Evolutionary conservation across 1,140 invertebrate genomes (phyloP).

Genomic region (Maniola jurtina): DNA sequence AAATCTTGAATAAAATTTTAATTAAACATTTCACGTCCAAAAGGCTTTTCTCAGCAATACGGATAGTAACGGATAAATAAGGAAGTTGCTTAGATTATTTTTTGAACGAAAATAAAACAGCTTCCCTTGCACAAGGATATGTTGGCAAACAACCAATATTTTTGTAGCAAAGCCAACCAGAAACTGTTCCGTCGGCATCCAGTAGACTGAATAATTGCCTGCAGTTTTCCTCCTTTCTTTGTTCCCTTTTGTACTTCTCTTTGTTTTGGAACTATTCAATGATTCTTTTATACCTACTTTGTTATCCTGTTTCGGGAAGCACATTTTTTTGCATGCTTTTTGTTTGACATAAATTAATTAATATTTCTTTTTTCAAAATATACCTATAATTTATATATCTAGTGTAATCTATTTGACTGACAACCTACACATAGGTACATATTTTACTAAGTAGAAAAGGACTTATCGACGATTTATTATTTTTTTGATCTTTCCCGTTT

Average conservation of each 20-base stretch:
- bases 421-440: too few relatives aligned
- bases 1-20: too few relatives aligned
- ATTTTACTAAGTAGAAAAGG: too few relatives aligned
- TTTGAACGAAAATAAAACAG: constrained; percentile 3
- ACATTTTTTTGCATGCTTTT: neutral
- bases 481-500: too few relatives aligned
- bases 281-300: constrained; percentile 15
- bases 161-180: constrained; percentile 30
- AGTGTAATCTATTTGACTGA: too few relatives aligned
- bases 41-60: too few relatives aligned
- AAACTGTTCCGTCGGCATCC: constrained; percentile 35
- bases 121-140: constrained; percentile 6
- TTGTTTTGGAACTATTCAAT: constrained; percentile 15
- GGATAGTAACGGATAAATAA: neutral
- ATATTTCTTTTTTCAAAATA: too few relatives aligned
- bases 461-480: too few relatives aligned
- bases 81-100: neutral
- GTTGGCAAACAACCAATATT: constrained; percentile 27
- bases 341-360: constrained; percentile 10
- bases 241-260: constrained; percentile 16
- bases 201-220: constrained; percentile 44
- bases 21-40: too few relatives aligned
- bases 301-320: constrained; percentile 7
- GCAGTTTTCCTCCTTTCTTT: constrained; percentile 34
- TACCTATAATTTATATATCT: too few relatives aligned